These are phyloP conservation scores for Lucifuga dentata DNA, from an alignment of 2,113 vertebrate species.

Conservation along the genomic window DNA sequence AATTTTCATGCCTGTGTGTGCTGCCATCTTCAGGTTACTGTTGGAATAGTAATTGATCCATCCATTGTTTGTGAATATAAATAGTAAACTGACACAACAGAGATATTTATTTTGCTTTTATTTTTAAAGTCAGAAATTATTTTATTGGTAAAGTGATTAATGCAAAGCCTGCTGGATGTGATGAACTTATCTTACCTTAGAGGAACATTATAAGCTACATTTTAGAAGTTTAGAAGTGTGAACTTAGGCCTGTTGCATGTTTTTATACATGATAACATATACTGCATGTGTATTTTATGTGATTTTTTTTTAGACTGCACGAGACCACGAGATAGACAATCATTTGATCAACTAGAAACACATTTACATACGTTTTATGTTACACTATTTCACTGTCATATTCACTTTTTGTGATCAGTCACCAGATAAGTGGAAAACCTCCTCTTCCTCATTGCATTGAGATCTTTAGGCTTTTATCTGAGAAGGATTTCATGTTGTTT, in stretches of 20 bases:
- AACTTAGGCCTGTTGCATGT: slow-evolving; percentile 8
- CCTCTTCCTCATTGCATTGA: background rate
- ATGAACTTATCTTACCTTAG: slow-evolving; percentile 3
- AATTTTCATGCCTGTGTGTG: too few relatives aligned
- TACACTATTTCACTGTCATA: background rate
- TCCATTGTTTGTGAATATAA: too few relatives aligned
- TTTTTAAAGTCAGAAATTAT: background rate
- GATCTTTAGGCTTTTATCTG: background rate
- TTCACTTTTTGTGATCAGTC: background rate
- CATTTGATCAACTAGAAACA: slow-evolving; percentile 9
- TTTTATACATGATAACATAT: slow-evolving; percentile 19
- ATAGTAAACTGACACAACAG: background rate
- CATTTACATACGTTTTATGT: background rate
- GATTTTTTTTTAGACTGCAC: slow-evolving; percentile 8
- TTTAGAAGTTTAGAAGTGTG: slow-evolving; percentile 5
- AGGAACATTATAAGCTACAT: slow-evolving; percentile 2
- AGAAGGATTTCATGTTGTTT: background rate
- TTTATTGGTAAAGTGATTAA: background rate
- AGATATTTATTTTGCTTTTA: background rate
- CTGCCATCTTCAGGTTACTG: too few relatives aligned
- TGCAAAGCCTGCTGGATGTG: background rate
- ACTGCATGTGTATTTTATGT: slow-evolving; percentile 12
- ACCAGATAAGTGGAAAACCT: background rate
- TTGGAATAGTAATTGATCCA: too few relatives aligned
- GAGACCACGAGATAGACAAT: slow-evolving; percentile 20